Base-by-base conservation (phyloP, 2,797 vertebrate species). In the Peromyscus attwateri region DNA sequence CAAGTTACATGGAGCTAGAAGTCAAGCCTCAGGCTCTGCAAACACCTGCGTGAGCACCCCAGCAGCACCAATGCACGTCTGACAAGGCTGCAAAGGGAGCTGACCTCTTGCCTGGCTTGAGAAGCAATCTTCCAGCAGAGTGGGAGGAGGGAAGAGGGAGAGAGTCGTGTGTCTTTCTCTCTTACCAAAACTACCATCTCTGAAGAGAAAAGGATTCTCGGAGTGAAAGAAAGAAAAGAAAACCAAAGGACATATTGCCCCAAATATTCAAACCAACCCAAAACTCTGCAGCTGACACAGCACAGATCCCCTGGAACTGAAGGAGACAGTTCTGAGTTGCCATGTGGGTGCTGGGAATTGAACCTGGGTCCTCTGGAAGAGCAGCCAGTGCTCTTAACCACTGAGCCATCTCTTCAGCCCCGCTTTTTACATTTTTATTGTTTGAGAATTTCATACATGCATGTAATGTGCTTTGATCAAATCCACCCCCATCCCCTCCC, bases 1-100 rank as follows among this genome's bases (percentile, higher is more conserved):
- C 25, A 95, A 91, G 52, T 71, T 19, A 60, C 82, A 94, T 34
- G 62, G 88, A 89, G 57, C 81, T 84, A 55, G 62, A 95, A 88
- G 23, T 76, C 87, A 84, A 81, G 89, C 43, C 43, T 31, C 70
- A 84, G 37, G 62, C 52, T 87, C 62, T 43, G 0, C 62, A 77
- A 73, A 64, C 2, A 0, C 12, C 5, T 29, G 34, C 10, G 17
- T 9, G 13, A 17, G 21, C 52, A 57, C 46, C 17, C 46, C 71
- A 27, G 52, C 5, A 77, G 13, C 6, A n/a, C 55, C 4, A 23
- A 76, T n/a, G 60, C 8, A 46, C 2, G 1, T 60, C 55, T 29
- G 57, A 81, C 49, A 37, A 64, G 71, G 57, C 52, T 23, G 73
- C 71, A 55, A 29, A 75, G 64, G 57, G 40, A 81, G 27, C 1